phyloP scores from a whole-genome alignment of 2,113 vertebrate genomes.

The Girardinichthys multiradiatus region DNA sequence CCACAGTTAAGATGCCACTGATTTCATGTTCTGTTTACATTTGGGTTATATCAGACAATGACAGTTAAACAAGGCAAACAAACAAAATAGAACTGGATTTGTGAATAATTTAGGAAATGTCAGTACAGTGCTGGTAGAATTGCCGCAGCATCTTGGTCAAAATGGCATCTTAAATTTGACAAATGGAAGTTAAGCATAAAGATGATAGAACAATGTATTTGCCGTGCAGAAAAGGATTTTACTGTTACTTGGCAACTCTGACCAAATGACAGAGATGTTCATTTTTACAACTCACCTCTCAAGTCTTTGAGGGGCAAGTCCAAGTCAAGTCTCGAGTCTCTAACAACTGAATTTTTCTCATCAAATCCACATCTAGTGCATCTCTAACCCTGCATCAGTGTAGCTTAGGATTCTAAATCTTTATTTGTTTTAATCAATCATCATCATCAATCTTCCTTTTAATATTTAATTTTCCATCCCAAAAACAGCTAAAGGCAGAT shows the following conservation, averaged over 20 bases:
- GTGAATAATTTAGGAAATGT: background rate
- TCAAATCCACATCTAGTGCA: background rate
- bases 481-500: no score
- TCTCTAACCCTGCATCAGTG: no score
- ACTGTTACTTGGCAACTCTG: background rate
- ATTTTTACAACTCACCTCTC: background rate
- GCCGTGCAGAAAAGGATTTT: no score
- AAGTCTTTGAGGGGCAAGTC: background rate
- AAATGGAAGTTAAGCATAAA: no score
- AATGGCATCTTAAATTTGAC: no score
- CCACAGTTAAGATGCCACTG: constrained; percentile 12
- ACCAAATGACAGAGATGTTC: background rate
- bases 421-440: background rate
- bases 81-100: background rate
- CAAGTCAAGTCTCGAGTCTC: background rate
- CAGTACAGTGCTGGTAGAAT: background rate
- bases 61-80: background rate
- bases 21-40: background rate
- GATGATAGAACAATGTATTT: no score
- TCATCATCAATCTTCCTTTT: background rate
- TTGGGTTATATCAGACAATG: background rate
- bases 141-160: no score
- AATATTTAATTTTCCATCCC: no score
- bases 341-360: background rate
- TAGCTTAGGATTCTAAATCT: no score